Evolutionary conservation across 2,113 vertebrate genomes (phyloP).

Genomic region (Dicerorhinus sumatrensis): DNA sequence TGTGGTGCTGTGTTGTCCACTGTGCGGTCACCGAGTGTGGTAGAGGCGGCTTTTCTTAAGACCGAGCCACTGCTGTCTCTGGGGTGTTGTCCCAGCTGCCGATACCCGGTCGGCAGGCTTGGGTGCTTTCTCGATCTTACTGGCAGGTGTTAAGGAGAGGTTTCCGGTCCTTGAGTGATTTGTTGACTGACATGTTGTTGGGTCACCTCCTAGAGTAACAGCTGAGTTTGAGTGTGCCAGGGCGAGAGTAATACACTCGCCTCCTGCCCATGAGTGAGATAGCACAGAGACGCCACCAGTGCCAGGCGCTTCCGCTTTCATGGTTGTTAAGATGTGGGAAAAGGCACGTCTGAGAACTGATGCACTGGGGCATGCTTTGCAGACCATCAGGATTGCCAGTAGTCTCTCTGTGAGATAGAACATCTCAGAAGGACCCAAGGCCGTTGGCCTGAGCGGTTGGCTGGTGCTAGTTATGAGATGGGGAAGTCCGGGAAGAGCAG

Average conservation of each 20-base stretch:
- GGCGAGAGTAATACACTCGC: background rate
- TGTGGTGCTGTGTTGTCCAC: fast-evolving
- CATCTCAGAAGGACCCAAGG: fast-evolving
- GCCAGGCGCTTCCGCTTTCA: background rate
- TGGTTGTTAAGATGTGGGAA: fast-evolving
- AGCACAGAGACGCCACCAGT: background rate
- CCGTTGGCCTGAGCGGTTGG: fast-evolving
- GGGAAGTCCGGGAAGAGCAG: background rate
- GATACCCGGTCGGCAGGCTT: background rate
- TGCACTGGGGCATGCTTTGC: fast-evolving
- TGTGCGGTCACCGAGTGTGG: background rate
- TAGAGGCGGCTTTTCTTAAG: no score
- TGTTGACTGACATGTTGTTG: background rate
- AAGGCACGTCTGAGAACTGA: fast-evolving
- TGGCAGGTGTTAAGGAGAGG: background rate
- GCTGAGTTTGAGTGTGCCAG: background rate
- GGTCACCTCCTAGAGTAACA: background rate
- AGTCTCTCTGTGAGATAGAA: background rate
- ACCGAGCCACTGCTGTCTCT: background rate
- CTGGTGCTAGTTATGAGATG: background rate
- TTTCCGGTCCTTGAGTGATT: background rate
- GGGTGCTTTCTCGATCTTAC: background rate
- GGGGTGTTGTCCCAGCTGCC: background rate
- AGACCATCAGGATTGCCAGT: background rate
- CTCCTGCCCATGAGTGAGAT: background rate